phyloP scores from a whole-genome alignment of 2,113 vertebrate species.

The Gallinago media region DNA sequence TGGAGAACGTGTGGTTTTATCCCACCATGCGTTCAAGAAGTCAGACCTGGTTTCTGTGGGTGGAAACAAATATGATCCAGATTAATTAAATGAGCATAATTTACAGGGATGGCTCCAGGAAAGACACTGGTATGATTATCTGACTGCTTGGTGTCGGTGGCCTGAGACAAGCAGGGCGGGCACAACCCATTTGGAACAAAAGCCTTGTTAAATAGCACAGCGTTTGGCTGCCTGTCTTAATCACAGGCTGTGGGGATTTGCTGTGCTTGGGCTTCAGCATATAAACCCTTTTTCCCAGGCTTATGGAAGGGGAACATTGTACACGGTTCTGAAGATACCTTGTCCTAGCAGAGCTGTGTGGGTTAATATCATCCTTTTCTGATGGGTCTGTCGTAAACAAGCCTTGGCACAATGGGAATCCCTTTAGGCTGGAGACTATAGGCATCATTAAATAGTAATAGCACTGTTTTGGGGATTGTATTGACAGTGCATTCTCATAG shows the following conservation, averaged over 20 bases:
- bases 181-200: constrained; percentile 19
- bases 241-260: not conserved
- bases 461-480: not conserved
- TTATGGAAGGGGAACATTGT: not conserved
- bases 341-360: not conserved
- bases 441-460: not conserved
- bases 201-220: not conserved
- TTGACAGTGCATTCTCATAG: not conserved
- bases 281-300: constrained; percentile 4
- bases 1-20: not conserved
- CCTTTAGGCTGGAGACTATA: not conserved
- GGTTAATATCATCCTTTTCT: not conserved
- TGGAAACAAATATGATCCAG: not conserved
- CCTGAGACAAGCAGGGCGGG: constrained; percentile 11
- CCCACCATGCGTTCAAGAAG: not conserved
- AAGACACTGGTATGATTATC: constrained; percentile 4
- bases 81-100: not conserved
- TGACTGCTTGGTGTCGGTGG: not conserved
- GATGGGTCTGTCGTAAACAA: not conserved
- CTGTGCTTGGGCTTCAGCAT: not conserved
- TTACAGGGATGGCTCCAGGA: not conserved
- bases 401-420: not conserved
- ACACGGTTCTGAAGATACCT: not conserved
- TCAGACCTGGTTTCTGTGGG: not conserved
- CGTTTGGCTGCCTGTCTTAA: not conserved